A percentile compares a stretch with the other conserved stretches of the same genome.
These are phyloP conservation scores for Corythoichthys intestinalis DNA, from an alignment of 2,113 vertebrate genomes.

Conservation along the genomic window DNA sequence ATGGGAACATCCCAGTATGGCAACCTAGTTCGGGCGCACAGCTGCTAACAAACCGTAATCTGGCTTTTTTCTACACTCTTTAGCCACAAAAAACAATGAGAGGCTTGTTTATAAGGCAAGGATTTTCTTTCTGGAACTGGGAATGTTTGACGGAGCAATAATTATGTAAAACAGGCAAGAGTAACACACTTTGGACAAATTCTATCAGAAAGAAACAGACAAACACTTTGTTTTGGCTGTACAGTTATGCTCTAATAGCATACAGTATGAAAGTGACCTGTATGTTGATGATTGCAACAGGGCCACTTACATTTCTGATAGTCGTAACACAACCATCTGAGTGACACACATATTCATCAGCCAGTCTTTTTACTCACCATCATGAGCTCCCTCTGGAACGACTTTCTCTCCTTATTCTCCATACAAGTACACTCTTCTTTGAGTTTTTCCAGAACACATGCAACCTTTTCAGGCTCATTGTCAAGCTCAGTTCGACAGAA, in stretches of 20 bases:
- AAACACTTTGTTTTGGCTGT: no score
- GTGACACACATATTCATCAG: neutral
- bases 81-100: conserved; percentile 11
- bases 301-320: neutral
- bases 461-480: conserved; percentile 89
- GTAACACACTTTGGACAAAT: no score
- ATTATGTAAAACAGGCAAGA: conserved; percentile 12
- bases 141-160: conserved; percentile 20
- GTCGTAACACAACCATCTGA: neutral
- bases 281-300: neutral
- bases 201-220: no score
- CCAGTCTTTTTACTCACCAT: conserved; percentile 72
- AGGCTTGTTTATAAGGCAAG: conserved; percentile 21
- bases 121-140: conserved; percentile 16
- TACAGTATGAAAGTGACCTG: neutral
- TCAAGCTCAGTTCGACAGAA: conserved; percentile 91
- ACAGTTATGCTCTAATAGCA: neutral
- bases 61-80: neutral
- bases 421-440: conserved; percentile 92
- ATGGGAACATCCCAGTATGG: neutral
- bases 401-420: conserved; percentile 87
- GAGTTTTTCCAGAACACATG: conserved; percentile 91
- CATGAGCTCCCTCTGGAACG: conserved; percentile 97
- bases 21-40: neutral
- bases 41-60: conserved; percentile 2